Conservation (phyloP, 2,113 vertebrate species). For the Charina bottae region DNA sequence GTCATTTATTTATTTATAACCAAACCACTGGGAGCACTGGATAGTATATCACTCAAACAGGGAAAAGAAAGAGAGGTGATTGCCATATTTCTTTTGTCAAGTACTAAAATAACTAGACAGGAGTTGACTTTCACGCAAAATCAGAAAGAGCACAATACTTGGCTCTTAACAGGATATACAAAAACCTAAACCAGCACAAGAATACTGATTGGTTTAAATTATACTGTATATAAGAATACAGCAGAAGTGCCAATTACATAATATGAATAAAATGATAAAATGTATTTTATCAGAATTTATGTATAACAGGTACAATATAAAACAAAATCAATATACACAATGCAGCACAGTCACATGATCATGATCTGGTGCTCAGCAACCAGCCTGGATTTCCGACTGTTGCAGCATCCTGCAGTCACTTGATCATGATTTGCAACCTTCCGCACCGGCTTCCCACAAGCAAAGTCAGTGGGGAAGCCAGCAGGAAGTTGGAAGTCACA, state of each 20-base stretch:
- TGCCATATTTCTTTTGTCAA: not conserved
- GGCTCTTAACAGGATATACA: not conserved
- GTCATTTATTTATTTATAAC: not conserved
- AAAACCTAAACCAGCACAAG: not conserved
- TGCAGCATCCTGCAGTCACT: not conserved
- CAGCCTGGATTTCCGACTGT: not conserved
- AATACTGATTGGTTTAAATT: not conserved
- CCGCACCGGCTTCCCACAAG: not conserved
- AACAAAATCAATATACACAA: not conserved
- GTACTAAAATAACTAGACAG: not conserved
- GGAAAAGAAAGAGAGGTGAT: not conserved
- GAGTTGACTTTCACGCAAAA: not conserved
- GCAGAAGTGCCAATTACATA: too few species aligned
- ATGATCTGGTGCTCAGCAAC: not conserved
- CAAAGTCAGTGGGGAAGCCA: not conserved
- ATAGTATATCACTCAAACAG: too few species aligned
- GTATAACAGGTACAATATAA: not conserved
- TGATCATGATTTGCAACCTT: not conserved
- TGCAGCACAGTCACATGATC: not conserved
- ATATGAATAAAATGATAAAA: too few species aligned
- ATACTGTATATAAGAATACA: not conserved
- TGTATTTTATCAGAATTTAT: not conserved
- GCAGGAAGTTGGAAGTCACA: not conserved
- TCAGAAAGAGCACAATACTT: not conserved
- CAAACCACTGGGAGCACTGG: too few species aligned